Base-by-base conservation (phyloP, 2,888 invertebrate species). In the Physocephala rufipes region DNA sequence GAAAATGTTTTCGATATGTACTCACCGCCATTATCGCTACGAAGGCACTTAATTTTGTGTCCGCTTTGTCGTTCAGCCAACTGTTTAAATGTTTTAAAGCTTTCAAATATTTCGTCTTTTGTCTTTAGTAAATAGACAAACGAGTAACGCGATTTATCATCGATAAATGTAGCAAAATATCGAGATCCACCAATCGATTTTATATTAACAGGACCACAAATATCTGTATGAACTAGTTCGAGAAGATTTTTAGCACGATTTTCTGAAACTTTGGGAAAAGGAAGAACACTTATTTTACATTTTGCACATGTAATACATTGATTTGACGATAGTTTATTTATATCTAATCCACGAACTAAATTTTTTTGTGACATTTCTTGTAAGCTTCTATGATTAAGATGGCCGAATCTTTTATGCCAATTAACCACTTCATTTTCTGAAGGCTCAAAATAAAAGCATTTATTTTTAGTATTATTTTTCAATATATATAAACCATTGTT, bases 71-170 rank as follows among this genome's bases (percentile, higher is more conserved):
- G 63, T 67, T 77, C 76, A 5, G 75, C 74, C 62, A 67, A 59
- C 43, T 73, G 65, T 61, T 78, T 73, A 71, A 76, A 81, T 13
- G 76, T 49, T 67, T 77, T 78, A 21, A 79, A 74, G n/a, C 58
- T 67, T 61, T 75, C 64, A 26, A 75, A 72, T 5, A 74, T 71
- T 36, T 69, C 72, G 55, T 47, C 64, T 59, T 74, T 73, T 21
- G 74, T 63, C 26, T 61, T 64, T 64, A 76, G 53, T 19, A 74
- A 71, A 21, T 70, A 73, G 7, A 73, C 70, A 62, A 62, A 72
- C 19, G 47, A 67, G 45, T 63, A 73, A 21, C 67, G 45, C 3
- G 70, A 51, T 28, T 65, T 28, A 26, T 74, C 72, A 26, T 72
- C 71, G 0, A 72, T 66, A n/a, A 75, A 72, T 0, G 73, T 73